Base-by-base conservation (phyloP, 2,888 invertebrate genomes). In the Athripsodes cinereus region DNA sequence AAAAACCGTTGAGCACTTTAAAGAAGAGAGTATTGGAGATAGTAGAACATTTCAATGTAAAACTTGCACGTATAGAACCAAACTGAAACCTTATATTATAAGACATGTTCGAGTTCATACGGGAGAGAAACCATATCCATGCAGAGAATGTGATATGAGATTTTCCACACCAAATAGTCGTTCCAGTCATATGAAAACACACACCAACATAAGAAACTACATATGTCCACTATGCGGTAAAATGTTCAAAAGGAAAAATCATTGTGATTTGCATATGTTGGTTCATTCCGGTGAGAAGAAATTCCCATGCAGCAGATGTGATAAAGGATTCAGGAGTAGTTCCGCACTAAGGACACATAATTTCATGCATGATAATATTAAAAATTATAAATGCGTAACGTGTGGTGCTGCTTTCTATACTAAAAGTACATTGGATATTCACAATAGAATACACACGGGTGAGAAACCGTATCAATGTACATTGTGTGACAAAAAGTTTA, bases 381-480 rank as follows among this genome's bases (percentile, higher is more conserved):
- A 69, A 53, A 76, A 78, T 64, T 79, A 69, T 57, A 78, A 70
- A 57, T 79, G 79, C 68, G 78, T 78, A 65, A 73, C 74, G 40
- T 79, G 78, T 68, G 78, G 79, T 10, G 70, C 70, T 50, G 75
- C 74, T 53, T 78, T 78, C 71, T 74, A 78, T 2, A 75, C 78
- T 48, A 71, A 71, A 52, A 74, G 76, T 21, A 78, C 78, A 65
- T 66, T 79, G 60, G 61, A 68, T n/a, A 78, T 74, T 63, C 79
- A 79, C 56, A 73, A 69, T 62, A 72, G 69, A 58, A 76, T 70
- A 62, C 79, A 79, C 65, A 70, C 61, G 51, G 69, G 61, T 49
- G 55, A 61, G 11, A 65, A 68, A 10, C 75, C 74, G 61, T 66
- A 74, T 34, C 69, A 73, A 64, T 79, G 78, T 63, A 71, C 75